These are phyloP conservation scores for Riptortus pedestris DNA, from an alignment of 1,140 invertebrate species.

Conservation along the genomic window DNA sequence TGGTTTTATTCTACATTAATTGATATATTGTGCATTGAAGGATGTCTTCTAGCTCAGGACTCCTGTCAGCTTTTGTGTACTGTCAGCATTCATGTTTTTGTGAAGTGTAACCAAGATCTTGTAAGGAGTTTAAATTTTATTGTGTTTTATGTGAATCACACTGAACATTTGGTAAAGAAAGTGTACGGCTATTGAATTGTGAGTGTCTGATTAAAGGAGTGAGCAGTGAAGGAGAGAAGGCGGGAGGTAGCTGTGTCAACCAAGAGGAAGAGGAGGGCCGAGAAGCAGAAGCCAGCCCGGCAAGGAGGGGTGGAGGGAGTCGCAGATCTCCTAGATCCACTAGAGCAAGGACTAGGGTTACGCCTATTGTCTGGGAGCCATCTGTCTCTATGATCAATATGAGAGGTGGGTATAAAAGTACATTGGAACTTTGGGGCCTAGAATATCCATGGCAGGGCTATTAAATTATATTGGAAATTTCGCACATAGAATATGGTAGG, in stretches of 20 bases:
- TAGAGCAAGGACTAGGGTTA: not conserved
- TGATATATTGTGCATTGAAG: too few relatives aligned
- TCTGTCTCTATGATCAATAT: constrained; percentile 1
- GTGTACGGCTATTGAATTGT: too few relatives aligned
- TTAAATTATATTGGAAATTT: not conserved
- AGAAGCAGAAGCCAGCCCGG: constrained; percentile 45
- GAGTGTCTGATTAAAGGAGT: too few relatives aligned
- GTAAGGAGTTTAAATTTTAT: too few relatives aligned
- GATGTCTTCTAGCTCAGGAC: too few relatives aligned
- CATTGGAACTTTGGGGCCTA: not conserved
- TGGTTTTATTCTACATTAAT: too few relatives aligned
- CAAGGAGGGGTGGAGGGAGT: not conserved
- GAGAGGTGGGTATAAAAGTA: not conserved
- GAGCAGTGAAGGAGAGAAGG: constrained; percentile 51
- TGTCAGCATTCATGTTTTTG: too few relatives aligned
- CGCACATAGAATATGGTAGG: not conserved
- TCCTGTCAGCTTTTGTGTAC: too few relatives aligned
- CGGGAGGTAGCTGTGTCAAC: constrained; percentile 37
- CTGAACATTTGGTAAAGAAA: too few relatives aligned
- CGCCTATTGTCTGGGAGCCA: constrained; percentile 8
- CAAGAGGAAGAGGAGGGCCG: constrained; percentile 49
- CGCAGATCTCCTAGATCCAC: not conserved
- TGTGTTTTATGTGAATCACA: too few relatives aligned
- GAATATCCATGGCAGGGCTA: not conserved
- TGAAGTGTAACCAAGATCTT: too few relatives aligned